phyloP scores from a whole-genome alignment of 2,888 invertebrate species.

The Coelopa pilipes region DNA sequence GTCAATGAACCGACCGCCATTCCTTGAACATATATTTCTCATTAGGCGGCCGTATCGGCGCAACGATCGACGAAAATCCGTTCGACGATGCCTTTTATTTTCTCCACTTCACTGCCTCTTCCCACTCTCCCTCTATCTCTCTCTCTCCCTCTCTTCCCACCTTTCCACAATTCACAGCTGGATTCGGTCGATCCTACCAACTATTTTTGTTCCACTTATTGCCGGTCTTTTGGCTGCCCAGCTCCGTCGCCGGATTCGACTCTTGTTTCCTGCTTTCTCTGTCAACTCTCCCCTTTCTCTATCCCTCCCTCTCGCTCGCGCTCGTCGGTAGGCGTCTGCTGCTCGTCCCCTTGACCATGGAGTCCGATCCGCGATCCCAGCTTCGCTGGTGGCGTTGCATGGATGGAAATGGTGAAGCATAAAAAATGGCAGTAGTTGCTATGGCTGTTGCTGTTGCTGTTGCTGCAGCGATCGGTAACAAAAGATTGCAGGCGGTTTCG shows the following conservation, averaged over 20 bases:
- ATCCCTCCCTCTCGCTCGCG: background rate
- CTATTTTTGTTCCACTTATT: background rate
- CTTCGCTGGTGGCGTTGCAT: slow-evolving; percentile 27
- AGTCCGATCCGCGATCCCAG: background rate
- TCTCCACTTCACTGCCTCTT: too few relatives aligned
- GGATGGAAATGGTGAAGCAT: background rate
- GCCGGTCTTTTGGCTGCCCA: background rate
- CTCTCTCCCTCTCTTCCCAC: too few relatives aligned
- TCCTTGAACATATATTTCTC: too few relatives aligned
- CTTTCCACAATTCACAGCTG: background rate
- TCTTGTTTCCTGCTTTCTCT: slow-evolving; percentile 35
- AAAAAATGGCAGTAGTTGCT: slow-evolving; percentile 14
- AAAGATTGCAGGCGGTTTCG: slow-evolving; percentile 20
- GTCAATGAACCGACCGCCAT: too few relatives aligned
- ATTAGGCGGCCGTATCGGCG: too few relatives aligned
- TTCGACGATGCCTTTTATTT: too few relatives aligned
- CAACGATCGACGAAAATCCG: too few relatives aligned
- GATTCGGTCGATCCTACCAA: background rate
- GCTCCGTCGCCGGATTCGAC: background rate
- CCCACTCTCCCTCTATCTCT: too few relatives aligned
- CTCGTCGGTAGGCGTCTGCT: too few relatives aligned
- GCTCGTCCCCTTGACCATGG: too few relatives aligned
- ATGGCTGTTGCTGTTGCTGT: background rate
- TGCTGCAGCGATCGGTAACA: slow-evolving; percentile 25
- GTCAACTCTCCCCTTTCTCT: slow-evolving; percentile 4